phyloP scores from a whole-genome alignment of 2,113 vertebrate species.

The Nipponia nippon region DNA sequence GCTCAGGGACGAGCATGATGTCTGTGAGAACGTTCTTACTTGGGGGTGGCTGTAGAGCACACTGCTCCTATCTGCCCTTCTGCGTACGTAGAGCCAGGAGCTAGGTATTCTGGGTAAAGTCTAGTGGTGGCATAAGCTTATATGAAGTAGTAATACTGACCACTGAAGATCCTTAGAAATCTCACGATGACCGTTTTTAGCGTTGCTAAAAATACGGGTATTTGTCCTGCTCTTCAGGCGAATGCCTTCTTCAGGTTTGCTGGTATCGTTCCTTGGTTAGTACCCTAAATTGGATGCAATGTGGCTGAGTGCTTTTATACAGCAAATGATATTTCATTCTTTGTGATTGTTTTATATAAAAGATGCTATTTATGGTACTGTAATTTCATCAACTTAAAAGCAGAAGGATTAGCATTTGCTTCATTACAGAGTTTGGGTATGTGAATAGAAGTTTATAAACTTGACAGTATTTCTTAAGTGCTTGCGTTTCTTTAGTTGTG shows the following conservation, averaged over 20 bases:
- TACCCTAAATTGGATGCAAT: background rate
- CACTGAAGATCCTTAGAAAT: background rate
- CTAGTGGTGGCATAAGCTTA: background rate
- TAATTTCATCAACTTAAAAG: slow-evolving; percentile 18
- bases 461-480: slow-evolving; percentile 13
- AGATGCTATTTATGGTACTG: slow-evolving; percentile 19
- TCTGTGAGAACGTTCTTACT: background rate
- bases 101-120: background rate
- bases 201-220: fast-evolving
- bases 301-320: background rate
- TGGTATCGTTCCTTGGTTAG: background rate
- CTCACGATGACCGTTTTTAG: background rate
- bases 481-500: background rate
- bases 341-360: slow-evolving; percentile 10
- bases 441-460: slow-evolving; percentile 33
- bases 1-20: background rate
- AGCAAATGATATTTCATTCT: background rate
- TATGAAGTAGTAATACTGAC: background rate
- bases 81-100: background rate
- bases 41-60: background rate
- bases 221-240: background rate
- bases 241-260: background rate
- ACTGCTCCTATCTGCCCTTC: background rate
- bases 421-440: background rate
- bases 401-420: slow-evolving; percentile 32